Conservation (phyloP, 2,113 vertebrate species). For the Origma solitaria region DNA sequence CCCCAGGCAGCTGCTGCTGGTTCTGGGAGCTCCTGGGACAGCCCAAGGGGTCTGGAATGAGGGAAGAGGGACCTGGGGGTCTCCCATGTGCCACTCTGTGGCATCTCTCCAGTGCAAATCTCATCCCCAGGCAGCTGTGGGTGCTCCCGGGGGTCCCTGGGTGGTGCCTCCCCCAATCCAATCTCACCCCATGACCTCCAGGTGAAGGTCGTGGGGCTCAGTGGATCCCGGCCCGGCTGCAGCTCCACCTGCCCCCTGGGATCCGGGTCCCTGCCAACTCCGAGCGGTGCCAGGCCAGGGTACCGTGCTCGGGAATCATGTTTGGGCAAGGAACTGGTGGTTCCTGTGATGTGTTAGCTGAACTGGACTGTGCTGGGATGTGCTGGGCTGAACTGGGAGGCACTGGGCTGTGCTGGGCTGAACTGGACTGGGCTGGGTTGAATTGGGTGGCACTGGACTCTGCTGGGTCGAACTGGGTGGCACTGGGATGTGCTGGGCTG, state of each 20-base stretch:
- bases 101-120: not conserved
- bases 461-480: not conserved
- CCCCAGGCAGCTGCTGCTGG: no score
- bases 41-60: no score
- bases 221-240: not conserved
- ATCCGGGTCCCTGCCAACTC: not conserved
- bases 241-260: not conserved
- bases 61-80: no score
- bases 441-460: no score
- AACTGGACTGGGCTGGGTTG: not conserved
- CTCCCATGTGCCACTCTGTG: not conserved
- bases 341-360: not conserved
- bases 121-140: not conserved
- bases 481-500: no score
- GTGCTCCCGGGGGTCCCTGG: not conserved
- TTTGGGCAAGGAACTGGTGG: fast-evolving
- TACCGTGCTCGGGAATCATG: not conserved
- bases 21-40: no score
- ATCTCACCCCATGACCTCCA: not conserved
- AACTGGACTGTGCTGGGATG: not conserved
- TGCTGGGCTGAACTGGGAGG: no score
- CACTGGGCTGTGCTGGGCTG: not conserved
- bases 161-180: not conserved
- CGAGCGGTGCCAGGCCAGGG: no score
- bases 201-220: not conserved